A percentile compares a stretch with the other conserved stretches of the same genome.
These are phyloP conservation scores for Bombylius discolor DNA, from an alignment of 2,888 invertebrate species.

Conservation along the genomic window DNA sequence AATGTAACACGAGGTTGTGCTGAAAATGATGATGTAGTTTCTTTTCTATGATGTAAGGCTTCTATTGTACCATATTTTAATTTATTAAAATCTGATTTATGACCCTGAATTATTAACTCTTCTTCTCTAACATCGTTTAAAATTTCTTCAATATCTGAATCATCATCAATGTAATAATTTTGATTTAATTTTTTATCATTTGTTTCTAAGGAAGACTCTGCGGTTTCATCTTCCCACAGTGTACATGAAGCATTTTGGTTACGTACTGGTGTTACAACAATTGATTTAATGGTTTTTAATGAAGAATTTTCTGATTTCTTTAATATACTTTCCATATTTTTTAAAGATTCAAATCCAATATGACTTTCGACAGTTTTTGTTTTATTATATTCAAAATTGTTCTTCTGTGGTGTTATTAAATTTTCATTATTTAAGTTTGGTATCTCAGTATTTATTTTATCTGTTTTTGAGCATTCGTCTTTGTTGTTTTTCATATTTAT, in stretches of 20 bases:
- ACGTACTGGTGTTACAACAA: conserved; percentile 21
- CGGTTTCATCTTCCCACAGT: no score
- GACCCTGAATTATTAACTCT: conserved; percentile 24
- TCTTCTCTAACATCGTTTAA: conserved; percentile 28
- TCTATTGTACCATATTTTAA: conserved; percentile 28
- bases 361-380: background rate
- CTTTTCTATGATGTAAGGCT: conserved; percentile 11
- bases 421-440: no score
- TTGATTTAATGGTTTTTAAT: background rate
- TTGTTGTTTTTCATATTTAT: background rate
- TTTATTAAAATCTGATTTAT: conserved; percentile 23
- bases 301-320: background rate
- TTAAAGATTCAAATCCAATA: background rate
- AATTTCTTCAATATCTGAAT: conserved; percentile 21
- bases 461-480: no score
- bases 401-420: no score
- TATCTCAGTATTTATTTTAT: no score
- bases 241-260: background rate
- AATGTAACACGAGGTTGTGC: background rate
- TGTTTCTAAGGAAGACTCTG: no score
- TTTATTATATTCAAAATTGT: no score
- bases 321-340: background rate
- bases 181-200: no score
- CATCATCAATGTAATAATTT: background rate
- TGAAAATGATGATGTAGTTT: conserved; percentile 3